Percentiles rank a stretch among this genome's conserved stretches.
phyloP scores from a whole-genome alignment of 2,888 invertebrate genomes.

The Aspidiotus destructor region DNA sequence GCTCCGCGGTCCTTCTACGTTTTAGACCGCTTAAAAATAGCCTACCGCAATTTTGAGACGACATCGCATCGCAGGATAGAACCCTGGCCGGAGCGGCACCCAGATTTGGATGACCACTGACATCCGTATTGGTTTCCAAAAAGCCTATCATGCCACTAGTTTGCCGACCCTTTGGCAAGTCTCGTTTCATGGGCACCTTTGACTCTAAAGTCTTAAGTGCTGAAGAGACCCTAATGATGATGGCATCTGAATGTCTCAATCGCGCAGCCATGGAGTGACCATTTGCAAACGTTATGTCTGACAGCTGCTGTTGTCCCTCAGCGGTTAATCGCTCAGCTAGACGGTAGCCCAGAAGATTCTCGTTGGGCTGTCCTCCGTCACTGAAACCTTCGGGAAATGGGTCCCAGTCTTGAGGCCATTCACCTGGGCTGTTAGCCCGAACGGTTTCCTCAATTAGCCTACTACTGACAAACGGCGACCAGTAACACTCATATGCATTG shows the following conservation, averaged over 20 bases:
- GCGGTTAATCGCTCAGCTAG: not conserved
- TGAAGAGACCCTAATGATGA: not conserved
- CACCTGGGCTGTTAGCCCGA: not conserved
- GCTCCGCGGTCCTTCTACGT: too few species aligned
- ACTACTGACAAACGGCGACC: not conserved
- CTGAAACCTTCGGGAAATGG: not conserved
- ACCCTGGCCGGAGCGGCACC: too few species aligned
- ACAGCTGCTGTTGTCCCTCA: not conserved
- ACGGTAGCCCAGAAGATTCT: not conserved
- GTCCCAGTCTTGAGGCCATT: not conserved
- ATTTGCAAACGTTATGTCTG: not conserved
- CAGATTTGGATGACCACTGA: too few species aligned
- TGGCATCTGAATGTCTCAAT: not conserved
- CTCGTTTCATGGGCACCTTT: not conserved
- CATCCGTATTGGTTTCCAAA: too few species aligned
- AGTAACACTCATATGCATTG: not conserved
- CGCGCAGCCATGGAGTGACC: not conserved
- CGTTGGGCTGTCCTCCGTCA: not conserved
- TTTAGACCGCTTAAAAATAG: too few species aligned
- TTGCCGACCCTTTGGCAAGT: too few species aligned
- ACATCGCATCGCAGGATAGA: too few species aligned
- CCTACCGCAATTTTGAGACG: too few species aligned
- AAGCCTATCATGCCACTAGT: too few species aligned
- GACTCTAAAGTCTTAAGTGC: not conserved
- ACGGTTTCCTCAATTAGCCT: not conserved